phyloP scores from a whole-genome alignment of 2,888 invertebrate species.

The Protonemura montana region DNA sequence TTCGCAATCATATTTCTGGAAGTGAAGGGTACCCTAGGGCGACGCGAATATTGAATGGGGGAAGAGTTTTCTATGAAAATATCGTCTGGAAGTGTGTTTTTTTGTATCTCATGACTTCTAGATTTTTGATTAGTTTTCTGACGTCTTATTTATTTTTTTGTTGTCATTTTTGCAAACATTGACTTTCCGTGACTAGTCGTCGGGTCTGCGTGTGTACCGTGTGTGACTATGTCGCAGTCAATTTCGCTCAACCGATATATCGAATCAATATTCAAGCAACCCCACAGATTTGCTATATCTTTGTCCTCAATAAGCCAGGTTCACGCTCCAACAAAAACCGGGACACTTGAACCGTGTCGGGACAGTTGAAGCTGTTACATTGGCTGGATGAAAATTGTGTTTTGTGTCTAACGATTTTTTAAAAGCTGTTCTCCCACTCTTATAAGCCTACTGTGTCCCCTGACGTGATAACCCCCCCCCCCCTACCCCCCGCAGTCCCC shows the following conservation, averaged over 20 bases:
- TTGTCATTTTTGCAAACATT: not conserved
- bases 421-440: constrained; percentile 12
- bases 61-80: not conserved
- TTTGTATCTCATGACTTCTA: constrained; percentile 7
- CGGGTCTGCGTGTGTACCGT: not conserved
- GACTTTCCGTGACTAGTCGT: not conserved
- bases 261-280: constrained; percentile 12
- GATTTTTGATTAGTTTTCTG: constrained; percentile 7
- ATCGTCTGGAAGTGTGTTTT: not conserved
- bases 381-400: not conserved
- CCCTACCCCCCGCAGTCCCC: not conserved
- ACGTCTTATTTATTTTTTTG: not conserved
- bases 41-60: not conserved
- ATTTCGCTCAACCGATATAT: not conserved
- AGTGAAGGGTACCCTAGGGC: constrained; percentile 7
- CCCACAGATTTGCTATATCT: not conserved
- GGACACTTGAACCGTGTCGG: not conserved
- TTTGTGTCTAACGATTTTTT: constrained; percentile 12
- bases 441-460: not conserved
- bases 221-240: not conserved
- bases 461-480: constrained; percentile 1
- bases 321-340: not conserved
- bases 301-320: constrained; percentile 7
- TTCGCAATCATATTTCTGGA: constrained; percentile 12
- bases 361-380: constrained; percentile 7